Evolutionary conservation across 2,797 vertebrate species (phyloP).

Genomic region (Dromococcyx pavoninus): DNA sequence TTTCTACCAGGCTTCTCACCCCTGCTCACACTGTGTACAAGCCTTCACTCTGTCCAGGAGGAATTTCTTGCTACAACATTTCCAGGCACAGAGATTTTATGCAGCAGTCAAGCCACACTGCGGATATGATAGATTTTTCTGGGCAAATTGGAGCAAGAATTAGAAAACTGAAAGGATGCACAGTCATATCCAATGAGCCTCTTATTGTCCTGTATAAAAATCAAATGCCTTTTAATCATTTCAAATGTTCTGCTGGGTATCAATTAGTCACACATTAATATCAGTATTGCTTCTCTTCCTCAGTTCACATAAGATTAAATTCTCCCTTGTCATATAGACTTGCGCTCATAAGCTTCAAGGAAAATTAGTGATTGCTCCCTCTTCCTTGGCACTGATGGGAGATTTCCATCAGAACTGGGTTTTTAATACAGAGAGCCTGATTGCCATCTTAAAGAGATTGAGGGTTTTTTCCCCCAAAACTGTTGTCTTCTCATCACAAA

Average conservation of each 20-base stretch:
- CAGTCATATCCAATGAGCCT: slow-evolving; percentile 39
- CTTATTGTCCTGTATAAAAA: slow-evolving; percentile 64
- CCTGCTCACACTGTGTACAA: neutral
- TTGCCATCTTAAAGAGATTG: neutral
- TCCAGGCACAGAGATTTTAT: slow-evolving; percentile 63
- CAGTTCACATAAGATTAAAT: slow-evolving; percentile 54
- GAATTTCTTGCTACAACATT: slow-evolving; percentile 63
- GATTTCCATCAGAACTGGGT: neutral
- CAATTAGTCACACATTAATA: slow-evolving; percentile 69
- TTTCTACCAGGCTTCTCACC: neutral
- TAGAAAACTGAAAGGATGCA: slow-evolving; percentile 37
- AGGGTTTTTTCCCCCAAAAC: fast-evolving
- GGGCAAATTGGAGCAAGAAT: slow-evolving; percentile 28
- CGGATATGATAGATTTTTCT: slow-evolving; percentile 69
- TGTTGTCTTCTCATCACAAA: neutral
- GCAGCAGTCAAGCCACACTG: slow-evolving; percentile 48
- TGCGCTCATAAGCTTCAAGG: slow-evolving; percentile 9
- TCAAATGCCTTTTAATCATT: slow-evolving; percentile 69
- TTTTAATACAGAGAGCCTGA: neutral
- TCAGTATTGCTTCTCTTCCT: slow-evolving; percentile 61
- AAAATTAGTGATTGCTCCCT: slow-evolving; percentile 56
- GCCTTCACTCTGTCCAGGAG: slow-evolving; percentile 33
- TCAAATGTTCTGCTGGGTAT: slow-evolving; percentile 69
- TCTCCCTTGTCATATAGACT: slow-evolving; percentile 34
- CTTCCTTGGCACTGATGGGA: neutral